Evolutionary conservation across 2,113 vertebrate species (phyloP).

Genomic region (Oncorhynchus mykiss): DNA sequence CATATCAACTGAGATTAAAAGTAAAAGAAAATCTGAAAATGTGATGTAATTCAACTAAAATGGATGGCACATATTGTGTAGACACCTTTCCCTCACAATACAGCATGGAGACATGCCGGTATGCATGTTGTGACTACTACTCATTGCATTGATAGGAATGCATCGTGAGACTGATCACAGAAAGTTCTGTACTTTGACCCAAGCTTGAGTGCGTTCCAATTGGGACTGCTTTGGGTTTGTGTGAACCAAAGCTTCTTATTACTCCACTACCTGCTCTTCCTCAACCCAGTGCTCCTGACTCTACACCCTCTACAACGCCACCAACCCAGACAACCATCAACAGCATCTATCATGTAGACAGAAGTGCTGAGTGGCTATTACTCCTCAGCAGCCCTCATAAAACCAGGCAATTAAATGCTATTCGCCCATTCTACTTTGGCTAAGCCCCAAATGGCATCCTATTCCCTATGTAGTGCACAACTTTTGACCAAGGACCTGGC

Average conservation of each 20-base stretch:
- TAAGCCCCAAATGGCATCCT: constrained; percentile 13
- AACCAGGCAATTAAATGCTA: constrained; percentile 78
- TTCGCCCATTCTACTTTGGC: constrained; percentile 68
- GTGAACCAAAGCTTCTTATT: constrained; percentile 61
- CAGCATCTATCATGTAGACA: constrained; percentile 79
- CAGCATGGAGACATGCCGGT: too few species aligned
- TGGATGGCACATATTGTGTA: too few species aligned
- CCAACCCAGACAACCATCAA: constrained; percentile 59
- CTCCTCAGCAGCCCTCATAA: constrained; percentile 73
- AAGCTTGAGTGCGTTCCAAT: not conserved
- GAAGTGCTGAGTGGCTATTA: constrained; percentile 78
- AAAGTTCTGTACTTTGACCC: constrained; percentile 5
- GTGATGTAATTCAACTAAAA: too few species aligned
- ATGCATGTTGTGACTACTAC: too few species aligned
- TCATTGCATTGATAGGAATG: too few species aligned
- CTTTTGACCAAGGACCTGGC: too few species aligned
- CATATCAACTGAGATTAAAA: not conserved
- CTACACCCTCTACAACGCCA: not conserved
- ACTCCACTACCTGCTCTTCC: constrained; percentile 64
- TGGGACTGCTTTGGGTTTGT: not conserved
- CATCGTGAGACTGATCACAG: too few species aligned
- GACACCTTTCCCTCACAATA: too few species aligned
- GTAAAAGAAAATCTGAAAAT: too few species aligned
- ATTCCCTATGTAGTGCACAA: too few species aligned
- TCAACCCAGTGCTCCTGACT: constrained; percentile 39